phyloP scores from a whole-genome alignment of 2,113 vertebrate genomes.

The Lycaon pictus region DNA sequence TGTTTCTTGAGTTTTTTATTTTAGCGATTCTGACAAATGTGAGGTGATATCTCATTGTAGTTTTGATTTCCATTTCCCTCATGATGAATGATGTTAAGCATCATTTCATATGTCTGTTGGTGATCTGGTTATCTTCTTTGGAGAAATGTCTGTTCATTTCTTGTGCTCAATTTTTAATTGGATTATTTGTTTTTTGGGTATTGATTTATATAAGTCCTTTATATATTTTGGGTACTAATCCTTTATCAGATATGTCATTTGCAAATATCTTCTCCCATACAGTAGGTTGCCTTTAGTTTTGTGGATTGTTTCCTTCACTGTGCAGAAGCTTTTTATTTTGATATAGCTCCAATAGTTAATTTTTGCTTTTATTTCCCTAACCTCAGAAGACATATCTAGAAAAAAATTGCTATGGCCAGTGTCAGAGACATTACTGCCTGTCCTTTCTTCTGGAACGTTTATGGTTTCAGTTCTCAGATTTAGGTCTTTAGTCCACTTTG shows the following conservation, averaged over 20 bases:
- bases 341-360: neutral
- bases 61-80: neutral
- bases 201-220: neutral
- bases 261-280: neutral
- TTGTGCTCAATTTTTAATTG: neutral
- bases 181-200: neutral
- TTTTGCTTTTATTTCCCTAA: neutral
- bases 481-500: neutral
- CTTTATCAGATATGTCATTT: neutral
- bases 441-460: neutral
- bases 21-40: neutral
- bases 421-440: neutral
- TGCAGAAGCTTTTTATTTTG: neutral
- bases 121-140: neutral
- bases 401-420: neutral
- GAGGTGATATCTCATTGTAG: neutral
- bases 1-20: neutral
- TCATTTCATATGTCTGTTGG: neutral
- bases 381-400: neutral
- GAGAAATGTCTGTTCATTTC: neutral
- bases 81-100: neutral
- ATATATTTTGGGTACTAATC: neutral
- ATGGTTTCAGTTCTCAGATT: neutral
- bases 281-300: neutral
- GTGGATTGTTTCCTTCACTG: neutral